These are phyloP conservation scores for Macroteleia sp. DNA, from an alignment of 2,888 invertebrate species.

Conservation along the genomic window DNA sequence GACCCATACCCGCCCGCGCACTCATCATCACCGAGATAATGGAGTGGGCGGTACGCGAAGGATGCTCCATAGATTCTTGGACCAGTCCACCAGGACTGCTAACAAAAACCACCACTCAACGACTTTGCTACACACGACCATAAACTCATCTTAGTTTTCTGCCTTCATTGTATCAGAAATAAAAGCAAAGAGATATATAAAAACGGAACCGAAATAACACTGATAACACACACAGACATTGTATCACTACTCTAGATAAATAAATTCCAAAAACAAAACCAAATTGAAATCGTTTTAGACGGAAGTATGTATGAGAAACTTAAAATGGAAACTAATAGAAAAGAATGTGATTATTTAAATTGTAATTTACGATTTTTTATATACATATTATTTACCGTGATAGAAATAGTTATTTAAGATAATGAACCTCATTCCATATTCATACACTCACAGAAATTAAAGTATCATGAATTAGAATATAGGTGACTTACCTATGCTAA, in stretches of 20 bases:
- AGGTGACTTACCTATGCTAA: too few relatives aligned
- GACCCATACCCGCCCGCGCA: conserved; percentile 80
- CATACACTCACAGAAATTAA: too few relatives aligned
- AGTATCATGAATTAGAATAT: too few relatives aligned
- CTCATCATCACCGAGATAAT: conserved; percentile 83
- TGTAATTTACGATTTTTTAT: too few relatives aligned
- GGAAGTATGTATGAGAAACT: too few relatives aligned
- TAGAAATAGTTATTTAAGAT: too few relatives aligned
- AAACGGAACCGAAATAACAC: conserved; percentile 14
- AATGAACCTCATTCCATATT: too few relatives aligned
- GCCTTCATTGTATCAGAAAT: conserved; percentile 56
- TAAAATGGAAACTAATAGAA: too few relatives aligned
- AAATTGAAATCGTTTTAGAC: conserved; percentile 17
- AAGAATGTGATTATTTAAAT: too few relatives aligned
- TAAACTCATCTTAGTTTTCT: conserved; percentile 79
- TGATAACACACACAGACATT: conserved; percentile 16
- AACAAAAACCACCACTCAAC: conserved; percentile 79
- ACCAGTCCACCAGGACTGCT: conserved; percentile 70
- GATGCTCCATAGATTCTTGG: conserved; percentile 72
- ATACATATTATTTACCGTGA: too few relatives aligned
- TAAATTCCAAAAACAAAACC: conserved; percentile 7
- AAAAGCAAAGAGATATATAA: conserved; percentile 41
- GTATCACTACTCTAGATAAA: conserved; percentile 8
- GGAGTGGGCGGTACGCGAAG: conserved; percentile 81
- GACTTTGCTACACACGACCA: conserved; percentile 74